A percentile compares a stretch with the other conserved stretches of the same genome.
Evolutionary conservation across 37 sponge, comb jelly and placozoan genomes (phyloP).

Genomic region (Cladorhizidae sp.): DNA sequence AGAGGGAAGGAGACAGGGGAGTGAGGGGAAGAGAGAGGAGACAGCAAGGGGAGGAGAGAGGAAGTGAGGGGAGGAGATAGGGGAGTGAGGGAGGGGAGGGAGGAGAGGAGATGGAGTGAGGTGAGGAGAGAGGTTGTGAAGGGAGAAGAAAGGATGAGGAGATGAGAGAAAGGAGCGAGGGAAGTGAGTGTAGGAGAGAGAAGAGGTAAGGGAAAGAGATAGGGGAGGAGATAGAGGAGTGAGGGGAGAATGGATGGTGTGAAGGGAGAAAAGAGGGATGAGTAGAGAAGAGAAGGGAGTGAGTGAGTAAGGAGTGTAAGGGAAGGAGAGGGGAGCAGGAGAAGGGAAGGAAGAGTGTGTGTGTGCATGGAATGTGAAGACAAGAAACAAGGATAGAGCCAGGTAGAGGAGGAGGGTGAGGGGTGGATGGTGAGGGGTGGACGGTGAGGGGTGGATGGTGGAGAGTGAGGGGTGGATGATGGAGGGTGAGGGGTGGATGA

Average conservation of each 20-base stretch:
- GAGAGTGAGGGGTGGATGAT: too few species aligned
- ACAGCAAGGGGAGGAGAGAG: too few species aligned
- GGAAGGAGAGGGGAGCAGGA: too few species aligned
- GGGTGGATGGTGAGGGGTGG: too few species aligned
- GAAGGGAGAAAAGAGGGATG: neutral
- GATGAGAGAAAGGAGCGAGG: neutral
- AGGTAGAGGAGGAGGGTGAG: neutral
- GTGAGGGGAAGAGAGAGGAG: neutral
- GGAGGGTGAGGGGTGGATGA: too few species aligned
- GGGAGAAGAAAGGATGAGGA: neutral
- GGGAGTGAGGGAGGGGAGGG: neutral
- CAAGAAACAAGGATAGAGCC: too few species aligned
- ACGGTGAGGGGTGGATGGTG: too few species aligned
- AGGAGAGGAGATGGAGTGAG: neutral
- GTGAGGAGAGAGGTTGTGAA: neutral
- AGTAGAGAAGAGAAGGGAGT: too few species aligned
- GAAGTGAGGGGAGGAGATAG: too few species aligned
- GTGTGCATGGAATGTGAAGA: too few species aligned
- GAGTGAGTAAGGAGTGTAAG: too few species aligned
- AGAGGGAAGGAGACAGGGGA: neutral
- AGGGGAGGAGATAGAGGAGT: constrained; percentile 5
- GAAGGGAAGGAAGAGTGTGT: too few species aligned
- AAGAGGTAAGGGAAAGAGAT: neutral
- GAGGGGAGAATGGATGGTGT: neutral
- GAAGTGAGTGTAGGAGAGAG: neutral